Evolutionary conservation across 1,140 invertebrate species (phyloP).

Genomic region (Penaeus indicus): DNA sequence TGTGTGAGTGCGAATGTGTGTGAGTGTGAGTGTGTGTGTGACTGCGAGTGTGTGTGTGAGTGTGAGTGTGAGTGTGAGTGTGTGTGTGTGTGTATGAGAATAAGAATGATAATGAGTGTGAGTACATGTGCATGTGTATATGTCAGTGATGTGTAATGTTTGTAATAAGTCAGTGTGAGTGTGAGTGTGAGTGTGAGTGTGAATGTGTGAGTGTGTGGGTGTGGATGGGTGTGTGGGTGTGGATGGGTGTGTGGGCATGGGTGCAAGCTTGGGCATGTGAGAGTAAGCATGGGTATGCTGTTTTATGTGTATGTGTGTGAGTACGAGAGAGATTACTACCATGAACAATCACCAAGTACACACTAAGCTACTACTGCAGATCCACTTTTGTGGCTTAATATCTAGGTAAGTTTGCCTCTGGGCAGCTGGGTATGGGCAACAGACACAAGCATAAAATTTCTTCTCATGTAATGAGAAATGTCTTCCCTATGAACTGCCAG

Average conservation of each 20-base stretch:
- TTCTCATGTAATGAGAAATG: no score
- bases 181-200: not conserved
- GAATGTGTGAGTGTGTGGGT: not conserved
- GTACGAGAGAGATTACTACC: not conserved
- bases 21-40: slow-evolving; percentile 1
- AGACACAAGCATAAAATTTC: no score
- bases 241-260: not conserved
- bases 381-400: no score
- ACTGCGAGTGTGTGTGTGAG: not conserved
- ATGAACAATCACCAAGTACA: no score
- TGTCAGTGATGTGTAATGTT: slow-evolving; percentile 6
- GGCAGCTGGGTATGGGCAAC: no score
- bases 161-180: not conserved
- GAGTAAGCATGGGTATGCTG: not conserved
- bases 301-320: not conserved
- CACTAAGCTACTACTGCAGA: no score
- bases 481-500: no score
- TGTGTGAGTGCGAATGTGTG: not conserved
- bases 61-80: not conserved
- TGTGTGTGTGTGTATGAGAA: slow-evolving; percentile 6
- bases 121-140: slow-evolving; percentile 4
- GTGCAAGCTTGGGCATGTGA: not conserved
- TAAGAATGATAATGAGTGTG: not conserved
- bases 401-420: no score
- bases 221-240: not conserved